Evolutionary conservation across 2,797 vertebrate species (phyloP), one percentile per base, ranked within the genome.

Genomic region (Distichodus sexfasciatus): DNA sequence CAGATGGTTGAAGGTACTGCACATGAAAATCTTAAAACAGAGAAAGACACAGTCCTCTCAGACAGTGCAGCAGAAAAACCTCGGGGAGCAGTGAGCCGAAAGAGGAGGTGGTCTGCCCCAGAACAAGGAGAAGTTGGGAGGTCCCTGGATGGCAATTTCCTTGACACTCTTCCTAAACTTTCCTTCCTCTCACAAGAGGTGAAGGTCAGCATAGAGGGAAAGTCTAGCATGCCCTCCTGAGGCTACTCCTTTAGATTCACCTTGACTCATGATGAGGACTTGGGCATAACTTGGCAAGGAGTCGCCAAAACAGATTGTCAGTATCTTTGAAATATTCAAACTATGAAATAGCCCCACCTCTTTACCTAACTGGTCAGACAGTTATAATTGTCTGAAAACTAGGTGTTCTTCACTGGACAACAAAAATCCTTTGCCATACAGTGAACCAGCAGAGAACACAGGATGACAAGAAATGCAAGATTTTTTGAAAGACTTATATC

Each of bases 191-290:
- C 96, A 88, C 96, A 98, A 89, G 95, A 98, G 94, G 92, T 98
- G 81, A 99, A 99, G 90, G 94, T 98, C 90, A 97, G 93, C 91
- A 99, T 99, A 74, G 97, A 99, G 91, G 96, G 97, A 84, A 93
- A 92, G 85, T 99, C 97, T 76, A 98, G 94, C 11, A 86, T 94
- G 81, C 96, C 96, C 83, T 94, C 92, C 85, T 97, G 90, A 93
- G 87, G 88, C 87, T 79, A 36, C 65, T 69, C 83, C 71, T 28
- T 10, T 28, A 12, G 24, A 17, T 24, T 66, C 44, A 46, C 14
- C 26, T 29, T 11, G 4, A 47, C 60, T 50, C 19, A 15, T 12
- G 28, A 61, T 6, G 46, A 62, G 12, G 2, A 1, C 17, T 46
- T 62, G 31, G 15, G 29, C 36, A 11, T 53, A 43, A 36, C 1